Base-by-base conservation (phyloP, 2,797 vertebrate genomes). In the Oceanodroma leucorhoa region DNA sequence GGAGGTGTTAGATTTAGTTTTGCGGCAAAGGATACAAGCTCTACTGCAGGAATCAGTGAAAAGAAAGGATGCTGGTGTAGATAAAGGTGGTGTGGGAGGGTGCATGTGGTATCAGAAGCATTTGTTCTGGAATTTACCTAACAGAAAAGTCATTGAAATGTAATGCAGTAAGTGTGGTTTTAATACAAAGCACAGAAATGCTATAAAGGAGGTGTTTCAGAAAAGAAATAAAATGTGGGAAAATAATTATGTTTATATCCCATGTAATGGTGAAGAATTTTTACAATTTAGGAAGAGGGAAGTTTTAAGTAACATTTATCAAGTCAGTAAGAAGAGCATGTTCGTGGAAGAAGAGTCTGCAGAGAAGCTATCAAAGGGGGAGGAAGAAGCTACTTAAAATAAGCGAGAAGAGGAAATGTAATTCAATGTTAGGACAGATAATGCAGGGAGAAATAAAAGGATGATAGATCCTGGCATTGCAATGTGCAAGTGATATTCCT, bases 71-170 rank as follows among this genome's bases (percentile, higher is more conserved):
- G 60, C 40, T 82, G 75, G 11, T 76, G 58, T 69, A 71, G 69
- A 70, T 95, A 70, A 92, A 86, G 80, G 70, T 84, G 45, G n/a
- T 88, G 90, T 96, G 70, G 85, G 94, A 83, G 92, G 66, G 17
- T 88, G 43, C 83, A 53, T 93, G 54, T 91, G 91, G 70, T 93
- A 87, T 82, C 80, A 78, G 54, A 94, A 75, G 72, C 50, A 79
- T 91, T 90, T 0, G 1, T 78, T 90, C 86, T 92, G 77, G 66
- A 94, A 91, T 93, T 81, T 93, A 78, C 77, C 89, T 93, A 79
- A 71, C 45, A 89, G 80, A 62, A 84, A 89, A 92, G 21, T 66
- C 29, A 64, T 46, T 91, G 58, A 78, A 83, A 69, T 78, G 22
- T 22, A 78, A 54, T 70, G 73, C 34, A 48, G 40, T 55, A 86